These are phyloP conservation scores for Typhlichthys eigenmanni DNA, from an alignment of 2,797 vertebrate species.

Conservation along the genomic window DNA sequence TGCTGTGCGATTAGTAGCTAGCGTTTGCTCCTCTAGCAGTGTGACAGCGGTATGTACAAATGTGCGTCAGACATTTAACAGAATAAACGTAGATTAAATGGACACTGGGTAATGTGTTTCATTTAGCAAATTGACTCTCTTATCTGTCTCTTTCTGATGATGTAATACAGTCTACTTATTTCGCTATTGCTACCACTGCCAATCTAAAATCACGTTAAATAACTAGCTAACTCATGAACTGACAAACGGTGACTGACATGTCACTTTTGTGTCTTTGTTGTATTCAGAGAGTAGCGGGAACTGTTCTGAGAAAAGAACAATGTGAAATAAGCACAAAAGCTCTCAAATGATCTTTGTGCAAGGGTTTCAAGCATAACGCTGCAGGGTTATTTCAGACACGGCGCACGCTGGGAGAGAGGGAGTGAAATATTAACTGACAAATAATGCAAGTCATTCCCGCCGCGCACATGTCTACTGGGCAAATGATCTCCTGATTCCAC, in stretches of 20 bases:
- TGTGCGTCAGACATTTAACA: no score
- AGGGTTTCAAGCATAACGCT: constrained; percentile 11
- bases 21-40: no score
- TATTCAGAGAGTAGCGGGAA: neutral
- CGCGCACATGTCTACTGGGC: constrained; percentile 38
- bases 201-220: neutral
- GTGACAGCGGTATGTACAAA: no score
- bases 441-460: constrained; percentile 68
- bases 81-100: neutral
- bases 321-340: neutral
- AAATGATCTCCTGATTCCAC: constrained; percentile 63
- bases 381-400: constrained; percentile 18
- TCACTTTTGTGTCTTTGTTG: neutral
- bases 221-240: constrained; percentile 8
- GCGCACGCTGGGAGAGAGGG: constrained; percentile 13
- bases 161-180: neutral
- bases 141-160: neutral
- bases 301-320: neutral
- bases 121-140: neutral
- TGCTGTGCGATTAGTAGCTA: no score
- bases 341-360: constrained; percentile 25
- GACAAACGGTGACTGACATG: neutral
- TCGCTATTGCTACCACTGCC: neutral
- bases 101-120: neutral
- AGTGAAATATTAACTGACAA: constrained; percentile 69